Evolutionary conservation across 2,888 invertebrate genomes (phyloP).

Genomic region (Pogonocherus hispidulus): DNA sequence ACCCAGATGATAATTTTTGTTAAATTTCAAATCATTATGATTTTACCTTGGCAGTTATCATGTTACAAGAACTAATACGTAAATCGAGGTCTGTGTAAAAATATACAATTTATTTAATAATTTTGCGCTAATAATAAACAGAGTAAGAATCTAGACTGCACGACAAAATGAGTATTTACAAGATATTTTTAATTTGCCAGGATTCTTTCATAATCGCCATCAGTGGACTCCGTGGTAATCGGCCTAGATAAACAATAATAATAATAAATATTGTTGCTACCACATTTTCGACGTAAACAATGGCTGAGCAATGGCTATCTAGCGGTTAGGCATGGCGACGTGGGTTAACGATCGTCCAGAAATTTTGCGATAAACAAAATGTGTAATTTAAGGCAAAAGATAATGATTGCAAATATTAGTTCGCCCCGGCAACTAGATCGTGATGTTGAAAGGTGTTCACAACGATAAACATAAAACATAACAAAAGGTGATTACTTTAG

Average conservation of each 20-base stretch:
- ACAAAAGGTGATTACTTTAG: too few relatives aligned
- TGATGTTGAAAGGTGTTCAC: not conserved
- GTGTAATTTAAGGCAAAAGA: not conserved
- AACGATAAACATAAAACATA: too few relatives aligned
- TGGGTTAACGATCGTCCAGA: not conserved
- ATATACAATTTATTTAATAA: not conserved
- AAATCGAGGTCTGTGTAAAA: too few relatives aligned
- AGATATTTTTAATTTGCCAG: not conserved
- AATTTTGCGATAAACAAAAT: not conserved
- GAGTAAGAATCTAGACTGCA: not conserved
- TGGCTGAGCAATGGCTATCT: not conserved
- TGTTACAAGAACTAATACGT: too few relatives aligned
- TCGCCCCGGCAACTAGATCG: not conserved
- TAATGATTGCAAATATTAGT: not conserved
- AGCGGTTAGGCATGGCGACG: not conserved
- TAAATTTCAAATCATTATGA: too few relatives aligned
- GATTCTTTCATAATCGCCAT: not conserved
- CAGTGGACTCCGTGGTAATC: not conserved
- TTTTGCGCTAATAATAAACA: not conserved
- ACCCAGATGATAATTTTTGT: too few relatives aligned
- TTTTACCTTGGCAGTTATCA: too few relatives aligned
- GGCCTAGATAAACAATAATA: conserved; percentile 4
- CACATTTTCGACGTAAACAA: not conserved
- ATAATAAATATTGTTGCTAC: not conserved
- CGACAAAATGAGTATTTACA: not conserved